Evolutionary conservation across 2,113 vertebrate species (phyloP), one percentile per base, ranked within the genome.

Genomic region (Salvelinus fontinalis): DNA sequence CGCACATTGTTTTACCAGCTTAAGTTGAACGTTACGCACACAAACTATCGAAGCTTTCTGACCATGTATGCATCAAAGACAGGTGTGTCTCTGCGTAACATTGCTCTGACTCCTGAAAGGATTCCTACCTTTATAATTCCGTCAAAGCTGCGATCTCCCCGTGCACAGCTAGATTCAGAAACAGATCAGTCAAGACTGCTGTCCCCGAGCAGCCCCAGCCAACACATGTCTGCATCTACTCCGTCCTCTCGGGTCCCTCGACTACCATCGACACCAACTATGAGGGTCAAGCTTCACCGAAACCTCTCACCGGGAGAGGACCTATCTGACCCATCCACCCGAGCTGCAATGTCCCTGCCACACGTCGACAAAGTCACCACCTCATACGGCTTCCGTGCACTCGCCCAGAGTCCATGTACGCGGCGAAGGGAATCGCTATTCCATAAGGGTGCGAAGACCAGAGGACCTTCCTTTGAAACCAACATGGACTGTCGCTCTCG

Each of bases 371-470:
- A 91, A 77, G 85, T 91, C 64, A 85, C 83, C 14, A 90, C 91
- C 0, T 84, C 92, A 0, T 91, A 91, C 0, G 88, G 93, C 0
- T 92, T 94, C 76, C 8, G 82, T 0, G 85, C 85, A 9, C 67
- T 94, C 39, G 89, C 87, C 0, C 67, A 68, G 18, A 92, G 87
- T 34, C 92, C 92, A 0, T 78, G 71, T 67, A 89, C 87, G 0
- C 79, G 24, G 11, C 83, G 89, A 0, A 69, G 91, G 12, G 91
- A 92, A 65, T 93, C 92, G 0, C 73, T 92, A 12, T 94, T 93
- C 66, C 92, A 92, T 57, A 73, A 77, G 13, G 62, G 27, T 13
- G n/a, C 8, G 62, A 62, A 0, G 16, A 5, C 51, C 51, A 54
- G 16, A 16, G 51, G 51, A 18, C 16, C 16, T 18, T 54, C 16